A percentile compares a stretch with the other conserved stretches of the same genome.
phyloP scores from a whole-genome alignment of 2,113 vertebrate species.

The Lampris megalopsis region DNA sequence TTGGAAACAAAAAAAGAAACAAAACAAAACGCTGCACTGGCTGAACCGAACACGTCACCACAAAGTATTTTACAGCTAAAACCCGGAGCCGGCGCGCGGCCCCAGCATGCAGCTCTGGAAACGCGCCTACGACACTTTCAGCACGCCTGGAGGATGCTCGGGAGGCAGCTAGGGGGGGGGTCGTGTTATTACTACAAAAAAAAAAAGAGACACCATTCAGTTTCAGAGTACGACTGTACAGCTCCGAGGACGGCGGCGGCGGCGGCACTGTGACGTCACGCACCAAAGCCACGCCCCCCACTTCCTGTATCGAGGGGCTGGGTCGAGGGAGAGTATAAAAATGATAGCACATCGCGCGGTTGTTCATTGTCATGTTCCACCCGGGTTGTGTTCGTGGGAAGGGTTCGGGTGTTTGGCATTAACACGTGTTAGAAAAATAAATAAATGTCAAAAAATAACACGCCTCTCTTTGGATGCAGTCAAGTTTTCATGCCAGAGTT shows the following conservation, averaged over 20 bases:
- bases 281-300: constrained; percentile 40
- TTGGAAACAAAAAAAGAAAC: constrained; percentile 59
- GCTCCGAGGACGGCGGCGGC: constrained; percentile 27
- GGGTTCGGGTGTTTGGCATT: constrained; percentile 6
- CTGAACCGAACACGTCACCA: constrained; percentile 80
- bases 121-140: constrained; percentile 72
- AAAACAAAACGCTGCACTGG: constrained; percentile 66
- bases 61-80: constrained; percentile 76
- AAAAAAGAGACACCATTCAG: constrained; percentile 60
- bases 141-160: constrained; percentile 61
- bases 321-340: not conserved
- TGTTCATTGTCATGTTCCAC: constrained; percentile 35
- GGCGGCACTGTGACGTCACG: constrained; percentile 45
- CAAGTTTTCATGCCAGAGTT: not conserved
- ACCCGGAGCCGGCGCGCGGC: constrained; percentile 74
- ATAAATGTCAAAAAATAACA: constrained; percentile 14
- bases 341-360: constrained; percentile 37
- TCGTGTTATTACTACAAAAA: constrained; percentile 54
- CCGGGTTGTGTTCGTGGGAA: constrained; percentile 42
- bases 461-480: not conserved
- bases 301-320: constrained; percentile 46
- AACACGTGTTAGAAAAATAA: not conserved
- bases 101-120: constrained; percentile 76
- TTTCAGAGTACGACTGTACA: constrained; percentile 59
- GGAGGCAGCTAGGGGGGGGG: constrained; percentile 52